phyloP scores from a whole-genome alignment of 2,113 vertebrate genomes.

The Mesocricetus auratus region DNA sequence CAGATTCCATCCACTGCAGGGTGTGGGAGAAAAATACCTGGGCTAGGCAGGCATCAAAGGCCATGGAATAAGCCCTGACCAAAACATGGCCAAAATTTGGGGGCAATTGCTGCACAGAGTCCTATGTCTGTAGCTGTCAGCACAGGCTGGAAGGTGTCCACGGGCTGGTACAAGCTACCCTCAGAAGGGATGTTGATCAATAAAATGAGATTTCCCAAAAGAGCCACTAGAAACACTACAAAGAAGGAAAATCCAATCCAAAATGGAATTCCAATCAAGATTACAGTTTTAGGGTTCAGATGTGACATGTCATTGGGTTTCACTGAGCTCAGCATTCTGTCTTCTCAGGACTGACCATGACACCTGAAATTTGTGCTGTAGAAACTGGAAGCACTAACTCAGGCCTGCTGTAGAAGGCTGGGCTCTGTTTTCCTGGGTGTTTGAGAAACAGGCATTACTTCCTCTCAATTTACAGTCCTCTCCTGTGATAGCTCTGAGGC shows the following conservation, averaged over 20 bases:
- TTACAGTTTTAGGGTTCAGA: conserved; percentile 29
- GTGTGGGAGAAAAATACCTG: conserved; percentile 58
- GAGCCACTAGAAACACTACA: not conserved
- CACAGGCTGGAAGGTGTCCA: conserved; percentile 40
- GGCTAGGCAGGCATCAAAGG: conserved; percentile 11
- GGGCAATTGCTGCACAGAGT: not conserved
- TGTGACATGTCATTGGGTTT: not conserved
- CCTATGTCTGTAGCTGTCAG: conserved; percentile 22
- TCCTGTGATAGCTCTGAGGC: not conserved
- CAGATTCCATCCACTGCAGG: conserved; percentile 42
- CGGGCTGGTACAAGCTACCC: not conserved
- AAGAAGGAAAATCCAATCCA: conserved; percentile 58
- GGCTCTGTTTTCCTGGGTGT: not conserved
- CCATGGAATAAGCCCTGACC: not conserved
- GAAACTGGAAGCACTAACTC: not conserved
- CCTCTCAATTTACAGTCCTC: not conserved
- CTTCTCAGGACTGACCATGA: not conserved
- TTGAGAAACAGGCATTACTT: not conserved
- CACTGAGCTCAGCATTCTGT: not conserved
- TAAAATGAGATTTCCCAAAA: conserved; percentile 25
- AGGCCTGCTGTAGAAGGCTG: not conserved
- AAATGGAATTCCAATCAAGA: conserved; percentile 37
- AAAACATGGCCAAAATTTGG: conserved; percentile 52
- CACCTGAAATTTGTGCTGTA: conserved; percentile 53
- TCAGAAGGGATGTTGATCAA: conserved; percentile 50